Evolutionary conservation across 2,113 vertebrate species (phyloP), one percentile per base, ranked within the genome.

Genomic region (Oryzias javanicus): DNA sequence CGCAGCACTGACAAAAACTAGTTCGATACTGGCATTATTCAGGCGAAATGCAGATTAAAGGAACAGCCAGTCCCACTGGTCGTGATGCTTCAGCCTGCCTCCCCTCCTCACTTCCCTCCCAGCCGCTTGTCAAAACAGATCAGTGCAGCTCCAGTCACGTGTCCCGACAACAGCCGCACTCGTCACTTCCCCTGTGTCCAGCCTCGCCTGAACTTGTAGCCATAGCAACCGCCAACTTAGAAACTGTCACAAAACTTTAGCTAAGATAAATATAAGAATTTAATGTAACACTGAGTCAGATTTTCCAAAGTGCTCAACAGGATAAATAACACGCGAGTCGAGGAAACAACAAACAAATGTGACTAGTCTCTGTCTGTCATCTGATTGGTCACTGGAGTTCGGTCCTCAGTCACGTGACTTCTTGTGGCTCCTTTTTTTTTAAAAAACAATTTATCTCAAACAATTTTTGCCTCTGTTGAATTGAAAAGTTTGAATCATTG

Each of bases 121-220:
- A 58, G 52, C 84, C 72, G 89, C 91, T 91, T 93, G 93, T 95
- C 92, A 91, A 94, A 93, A 91, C 89, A 73, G 81, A 80, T 87
- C 87, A 75, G 76, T 8, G 80, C 88, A 85, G 89, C 80, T 81
- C 72, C 52, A 58, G 69, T 91, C 89, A 93, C 91, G 87, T 89
- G 88, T 85, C 89, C 79, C 82, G 85, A 72, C 92, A 79, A 85
- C 81, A 88, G 84, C 70, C 57, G 52, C 47, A 19, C 20, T 56
- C 85, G 88, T 88, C 87, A 90, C 89, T 90, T 88, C 61, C 84
- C 55, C 55, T 64, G 71, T 46, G 55, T 22, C 49, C 82, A 79
- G 83, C 72, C 72, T 76, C 51, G 68, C 20, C 12, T 78, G 87
- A 76, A 73, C 68, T 54, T 70, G 93, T 91, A 79, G 80, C 86